Conservation (phyloP, 2,113 vertebrate genomes). For the Micronycteris hirsuta region DNA sequence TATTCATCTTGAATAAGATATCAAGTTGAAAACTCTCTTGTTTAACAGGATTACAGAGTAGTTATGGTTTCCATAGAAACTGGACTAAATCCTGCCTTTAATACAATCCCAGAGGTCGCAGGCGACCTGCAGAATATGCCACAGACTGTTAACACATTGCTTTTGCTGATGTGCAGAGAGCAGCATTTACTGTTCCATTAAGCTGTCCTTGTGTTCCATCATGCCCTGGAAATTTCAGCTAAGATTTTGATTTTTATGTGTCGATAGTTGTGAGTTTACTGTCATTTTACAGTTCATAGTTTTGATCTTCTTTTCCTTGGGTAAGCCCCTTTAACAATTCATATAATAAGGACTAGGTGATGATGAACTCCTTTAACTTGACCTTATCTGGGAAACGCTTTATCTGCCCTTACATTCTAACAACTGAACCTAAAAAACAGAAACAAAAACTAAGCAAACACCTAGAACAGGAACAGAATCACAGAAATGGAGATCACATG, state of each 20-base stretch:
- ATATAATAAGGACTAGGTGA: no score
- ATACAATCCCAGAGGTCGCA: slow-evolving; percentile 74
- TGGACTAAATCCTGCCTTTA: slow-evolving; percentile 77
- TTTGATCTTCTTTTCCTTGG: no score
- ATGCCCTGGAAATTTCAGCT: slow-evolving; percentile 20
- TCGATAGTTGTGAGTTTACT: no score
- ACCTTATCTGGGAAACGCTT: no score
- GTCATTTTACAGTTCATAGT: no score
- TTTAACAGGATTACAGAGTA: slow-evolving; percentile 76
- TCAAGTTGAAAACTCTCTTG: slow-evolving; percentile 69
- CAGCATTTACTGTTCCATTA: slow-evolving; percentile 65
- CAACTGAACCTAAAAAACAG: no score
- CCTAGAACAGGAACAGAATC: no score
- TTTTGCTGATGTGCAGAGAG: slow-evolving; percentile 70
- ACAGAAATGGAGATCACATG: no score
- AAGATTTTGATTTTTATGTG: slow-evolving; percentile 40
- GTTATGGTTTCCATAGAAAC: slow-evolving; percentile 83
- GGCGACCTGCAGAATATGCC: slow-evolving; percentile 67
- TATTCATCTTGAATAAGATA: slow-evolving; percentile 75
- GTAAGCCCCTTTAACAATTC: no score
- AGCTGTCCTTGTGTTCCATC: slow-evolving; percentile 34
- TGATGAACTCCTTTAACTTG: no score
- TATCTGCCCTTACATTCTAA: no score
- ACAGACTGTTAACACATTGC: slow-evolving; percentile 76
- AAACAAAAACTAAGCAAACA: no score